These are phyloP conservation scores for Brevimyrus niger DNA, from an alignment of 2,113 vertebrate species.

Conservation along the genomic window DNA sequence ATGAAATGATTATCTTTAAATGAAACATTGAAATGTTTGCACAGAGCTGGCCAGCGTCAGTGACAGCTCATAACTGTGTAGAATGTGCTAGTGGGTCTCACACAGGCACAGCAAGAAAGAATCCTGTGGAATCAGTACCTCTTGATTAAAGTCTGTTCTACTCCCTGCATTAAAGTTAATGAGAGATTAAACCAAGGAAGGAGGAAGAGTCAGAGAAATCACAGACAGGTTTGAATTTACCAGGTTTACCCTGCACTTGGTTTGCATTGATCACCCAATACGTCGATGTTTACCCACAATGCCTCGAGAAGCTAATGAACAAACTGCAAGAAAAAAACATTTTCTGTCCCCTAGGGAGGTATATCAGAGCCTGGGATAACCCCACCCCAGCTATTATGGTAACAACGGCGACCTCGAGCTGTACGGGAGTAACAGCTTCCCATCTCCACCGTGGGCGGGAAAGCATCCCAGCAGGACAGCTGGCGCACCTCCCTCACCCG, in stretches of 20 bases:
- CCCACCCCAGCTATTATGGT: neutral
- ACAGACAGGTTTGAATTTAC: neutral
- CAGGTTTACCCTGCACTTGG: neutral
- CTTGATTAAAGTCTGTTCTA: neutral
- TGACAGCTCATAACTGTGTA: neutral
- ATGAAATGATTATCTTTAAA: neutral
- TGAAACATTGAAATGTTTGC: neutral
- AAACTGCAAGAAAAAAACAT: neutral
- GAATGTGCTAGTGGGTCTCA: neutral
- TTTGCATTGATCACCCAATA: neutral
- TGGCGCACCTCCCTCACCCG: neutral
- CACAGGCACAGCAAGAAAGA: neutral
- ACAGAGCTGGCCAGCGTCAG: neutral
- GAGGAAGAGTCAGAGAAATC: neutral
- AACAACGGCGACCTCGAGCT: neutral
- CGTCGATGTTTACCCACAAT: neutral
- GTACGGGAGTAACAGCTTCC: neutral
- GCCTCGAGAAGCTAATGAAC: neutral
- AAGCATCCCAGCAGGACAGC: neutral
- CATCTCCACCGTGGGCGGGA: neutral
- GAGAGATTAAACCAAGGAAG: neutral
- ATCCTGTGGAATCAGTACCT: neutral
- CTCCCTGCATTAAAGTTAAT: neutral
- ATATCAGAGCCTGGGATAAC: neutral
- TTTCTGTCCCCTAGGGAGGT: neutral